Base-by-base conservation (phyloP, 2,113 vertebrate genomes). In the Propithecus coquereli region DNA sequence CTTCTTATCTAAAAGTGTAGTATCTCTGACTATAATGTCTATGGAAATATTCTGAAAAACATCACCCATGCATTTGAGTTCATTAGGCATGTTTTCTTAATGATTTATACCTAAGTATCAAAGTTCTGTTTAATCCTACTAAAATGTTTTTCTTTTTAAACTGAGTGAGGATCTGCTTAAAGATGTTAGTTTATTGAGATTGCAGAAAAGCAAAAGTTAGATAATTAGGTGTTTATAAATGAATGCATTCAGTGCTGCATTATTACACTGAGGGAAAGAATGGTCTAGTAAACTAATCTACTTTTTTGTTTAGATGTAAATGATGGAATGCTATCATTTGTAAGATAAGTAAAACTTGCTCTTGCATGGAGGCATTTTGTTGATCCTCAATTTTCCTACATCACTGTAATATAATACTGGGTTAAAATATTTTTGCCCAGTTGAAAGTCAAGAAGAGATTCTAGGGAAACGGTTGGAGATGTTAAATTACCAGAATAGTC, bases 391-490 rank as follows among this genome's bases (percentile, higher is more conserved):
- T n/a, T 94, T 85, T 81, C 80, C 27, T 65, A 59, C 20, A 88
- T 40, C 63, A 32, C 66, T 83, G 40, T 83, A 91, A 88, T 83
- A 57, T 40, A 84, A 95, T 91, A 86, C 87, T 40, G 20, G 17
- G 30, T 85, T 95, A 70, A 89, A 92, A 96, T 73, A 94, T 37
- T 84, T 83, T 94, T 95, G 57, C 52, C 22, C 71, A 96, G 37
- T 68, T 88, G 18, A 94, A 90, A 88, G 66, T 87, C 66, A 96
- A 97, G 59, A 96, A 94, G 43, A 92, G n/a, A 92, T 52, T 91
- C 66, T 93, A 77, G 79, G 37, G 71, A 80, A 94, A 85, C 22
- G 17, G 54, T 43, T 90, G 34, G 93, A 71, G 32, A n/a, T 87
- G 40, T 95, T 91, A 89, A 93, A 77, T 88, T 96, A 83, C n/a